phyloP scores from a whole-genome alignment of 2,113 vertebrate species.

The Procavia capensis region DNA sequence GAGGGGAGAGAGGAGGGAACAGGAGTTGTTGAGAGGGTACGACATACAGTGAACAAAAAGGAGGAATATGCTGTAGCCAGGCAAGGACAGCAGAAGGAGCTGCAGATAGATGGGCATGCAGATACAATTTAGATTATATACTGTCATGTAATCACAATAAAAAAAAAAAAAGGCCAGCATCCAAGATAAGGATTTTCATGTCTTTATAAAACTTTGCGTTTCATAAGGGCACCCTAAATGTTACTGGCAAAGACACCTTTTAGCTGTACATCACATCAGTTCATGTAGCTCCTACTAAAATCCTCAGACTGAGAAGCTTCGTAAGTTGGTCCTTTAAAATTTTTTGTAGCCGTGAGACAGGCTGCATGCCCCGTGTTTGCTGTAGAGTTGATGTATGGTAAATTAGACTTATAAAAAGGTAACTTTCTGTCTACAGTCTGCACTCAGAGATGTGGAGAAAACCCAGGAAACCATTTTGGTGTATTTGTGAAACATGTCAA shows the following conservation, averaged over 20 bases:
- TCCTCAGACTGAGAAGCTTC: background rate
- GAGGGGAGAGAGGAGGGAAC: too few relatives aligned
- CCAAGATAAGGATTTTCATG: conserved; percentile 1
- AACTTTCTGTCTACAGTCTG: background rate
- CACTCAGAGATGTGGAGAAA: background rate
- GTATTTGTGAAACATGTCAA: conserved; percentile 1
- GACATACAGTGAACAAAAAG: too few relatives aligned
- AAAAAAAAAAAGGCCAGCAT: background rate
- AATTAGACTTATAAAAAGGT: background rate
- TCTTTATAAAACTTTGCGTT: background rate
- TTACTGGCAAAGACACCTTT: background rate
- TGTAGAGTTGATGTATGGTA: background rate
- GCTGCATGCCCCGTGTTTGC: background rate
- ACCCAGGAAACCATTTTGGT: background rate
- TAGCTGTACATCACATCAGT: background rate
- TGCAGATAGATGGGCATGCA: too few relatives aligned
- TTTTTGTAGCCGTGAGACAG: background rate
- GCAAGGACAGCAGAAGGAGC: too few relatives aligned
- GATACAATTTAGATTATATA: too few relatives aligned
- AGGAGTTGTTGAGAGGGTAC: too few relatives aligned
- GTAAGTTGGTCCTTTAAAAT: background rate
- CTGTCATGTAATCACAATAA: too few relatives aligned
- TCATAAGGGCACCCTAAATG: background rate
- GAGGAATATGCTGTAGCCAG: too few relatives aligned
- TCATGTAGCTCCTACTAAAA: conserved; percentile 20